phyloP scores from a whole-genome alignment of 2,797 vertebrate genomes.

The Tragelaphus eurycerus region DNA sequence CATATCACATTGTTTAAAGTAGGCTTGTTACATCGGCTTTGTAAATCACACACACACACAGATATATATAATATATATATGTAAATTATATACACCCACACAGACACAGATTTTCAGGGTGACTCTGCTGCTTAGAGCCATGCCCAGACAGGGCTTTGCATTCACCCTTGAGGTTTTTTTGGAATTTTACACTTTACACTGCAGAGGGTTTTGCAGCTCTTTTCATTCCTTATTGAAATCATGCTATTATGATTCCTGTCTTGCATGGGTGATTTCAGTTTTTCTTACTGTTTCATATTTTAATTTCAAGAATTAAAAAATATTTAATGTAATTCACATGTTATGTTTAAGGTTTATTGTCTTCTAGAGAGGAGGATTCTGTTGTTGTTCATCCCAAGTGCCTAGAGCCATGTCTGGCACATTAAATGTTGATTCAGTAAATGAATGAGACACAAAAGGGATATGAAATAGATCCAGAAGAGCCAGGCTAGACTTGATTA shows the following conservation, averaged over 20 bases:
- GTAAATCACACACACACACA: not conserved
- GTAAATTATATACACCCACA: not conserved
- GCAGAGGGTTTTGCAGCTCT: not conserved
- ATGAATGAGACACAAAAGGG: not conserved
- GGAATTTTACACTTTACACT: not conserved
- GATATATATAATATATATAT: not conserved
- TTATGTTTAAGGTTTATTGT: not conserved
- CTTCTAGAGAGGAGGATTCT: not conserved
- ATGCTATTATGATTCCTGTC: not conserved
- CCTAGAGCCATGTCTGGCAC: not conserved
- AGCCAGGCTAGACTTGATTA: not conserved
- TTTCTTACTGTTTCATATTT: not conserved
- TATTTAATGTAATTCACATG: not conserved
- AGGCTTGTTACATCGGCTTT: not conserved
- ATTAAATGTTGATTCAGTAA: not conserved
- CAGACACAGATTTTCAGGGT: not conserved
- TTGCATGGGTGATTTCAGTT: not conserved
- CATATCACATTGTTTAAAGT: conserved; percentile 23
- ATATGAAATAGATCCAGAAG: not conserved
- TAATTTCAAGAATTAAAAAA: not conserved
- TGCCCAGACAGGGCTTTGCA: not conserved
- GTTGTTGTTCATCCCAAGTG: not conserved
- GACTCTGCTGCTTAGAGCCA: not conserved
- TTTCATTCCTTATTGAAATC: conserved; percentile 18
- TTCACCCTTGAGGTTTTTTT: not conserved